phyloP scores from a whole-genome alignment of 2,113 vertebrate species.

The Chionis minor region DNA sequence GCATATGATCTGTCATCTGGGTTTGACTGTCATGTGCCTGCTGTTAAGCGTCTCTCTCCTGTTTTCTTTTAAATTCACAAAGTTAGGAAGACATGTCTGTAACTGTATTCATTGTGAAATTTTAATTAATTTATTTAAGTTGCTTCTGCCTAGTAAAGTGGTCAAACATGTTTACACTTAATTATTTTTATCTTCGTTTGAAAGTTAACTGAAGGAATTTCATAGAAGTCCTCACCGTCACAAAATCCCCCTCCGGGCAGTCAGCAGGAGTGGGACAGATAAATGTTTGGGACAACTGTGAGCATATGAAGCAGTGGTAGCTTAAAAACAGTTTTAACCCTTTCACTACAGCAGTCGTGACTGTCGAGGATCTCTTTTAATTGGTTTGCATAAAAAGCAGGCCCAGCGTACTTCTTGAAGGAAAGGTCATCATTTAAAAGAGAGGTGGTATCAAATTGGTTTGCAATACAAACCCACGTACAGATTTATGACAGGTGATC shows the following conservation, averaged over 20 bases:
- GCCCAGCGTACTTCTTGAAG: fast-evolving
- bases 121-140: neutral
- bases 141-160: neutral
- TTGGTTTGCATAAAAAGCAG: neutral
- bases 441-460: neutral
- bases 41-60: neutral
- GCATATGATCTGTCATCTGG: neutral
- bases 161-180: neutral
- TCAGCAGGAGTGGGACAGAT: neutral
- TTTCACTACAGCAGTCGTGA: neutral
- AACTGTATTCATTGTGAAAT: neutral
- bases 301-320: neutral
- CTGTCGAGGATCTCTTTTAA: neutral
- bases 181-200: neutral
- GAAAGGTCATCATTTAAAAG: neutral
- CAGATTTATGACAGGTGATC: neutral
- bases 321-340: neutral
- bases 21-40: neutral
- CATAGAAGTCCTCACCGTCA: neutral
- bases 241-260: neutral
- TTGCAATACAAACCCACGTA: neutral
- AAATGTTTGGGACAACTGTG: neutral
- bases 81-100: neutral
- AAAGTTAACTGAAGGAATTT: neutral
- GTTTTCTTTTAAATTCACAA: neutral